A percentile compares a stretch with the other conserved stretches of the same genome.
These are phyloP conservation scores for Pseudomyrmex sp. DNA, from an alignment of 1,140 invertebrate species.

Conservation along the genomic window DNA sequence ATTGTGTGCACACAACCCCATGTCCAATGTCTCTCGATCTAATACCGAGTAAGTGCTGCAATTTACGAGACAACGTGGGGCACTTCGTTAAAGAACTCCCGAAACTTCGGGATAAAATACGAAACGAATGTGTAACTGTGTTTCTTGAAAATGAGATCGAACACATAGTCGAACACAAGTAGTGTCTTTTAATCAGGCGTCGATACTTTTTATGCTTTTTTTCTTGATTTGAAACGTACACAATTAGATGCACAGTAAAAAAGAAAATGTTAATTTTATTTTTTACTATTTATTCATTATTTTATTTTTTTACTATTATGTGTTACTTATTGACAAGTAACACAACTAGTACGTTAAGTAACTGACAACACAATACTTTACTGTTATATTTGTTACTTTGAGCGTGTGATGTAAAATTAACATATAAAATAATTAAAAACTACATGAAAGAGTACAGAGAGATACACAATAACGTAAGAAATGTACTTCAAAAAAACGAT, in stretches of 20 bases:
- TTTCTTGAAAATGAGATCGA: too few species aligned
- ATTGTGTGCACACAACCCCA: slow-evolving; percentile 16
- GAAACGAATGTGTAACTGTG: background rate
- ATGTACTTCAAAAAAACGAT: too few species aligned
- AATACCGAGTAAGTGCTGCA: slow-evolving; percentile 42
- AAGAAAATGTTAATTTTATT: background rate
- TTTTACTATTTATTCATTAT: too few species aligned
- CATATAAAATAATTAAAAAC: too few species aligned
- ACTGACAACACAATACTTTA: too few species aligned
- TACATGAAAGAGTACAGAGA: too few species aligned
- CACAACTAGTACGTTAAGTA: too few species aligned
- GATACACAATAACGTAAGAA: too few species aligned
- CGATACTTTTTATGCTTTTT: background rate
- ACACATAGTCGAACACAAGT: background rate
- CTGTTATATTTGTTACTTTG: too few species aligned
- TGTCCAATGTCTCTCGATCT: slow-evolving; percentile 45
- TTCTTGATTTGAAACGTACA: background rate
- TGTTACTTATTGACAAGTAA: too few species aligned
- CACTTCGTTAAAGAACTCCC: slow-evolving; percentile 39
- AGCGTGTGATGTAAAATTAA: too few species aligned
- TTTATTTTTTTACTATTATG: too few species aligned
- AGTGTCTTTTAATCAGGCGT: background rate
- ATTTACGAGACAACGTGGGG: slow-evolving; percentile 25
- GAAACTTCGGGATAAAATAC: slow-evolving; percentile 19
- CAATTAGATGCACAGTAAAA: background rate